phyloP scores from a whole-genome alignment of 2,888 invertebrate genomes.

The Pherbina coryleti region DNA sequence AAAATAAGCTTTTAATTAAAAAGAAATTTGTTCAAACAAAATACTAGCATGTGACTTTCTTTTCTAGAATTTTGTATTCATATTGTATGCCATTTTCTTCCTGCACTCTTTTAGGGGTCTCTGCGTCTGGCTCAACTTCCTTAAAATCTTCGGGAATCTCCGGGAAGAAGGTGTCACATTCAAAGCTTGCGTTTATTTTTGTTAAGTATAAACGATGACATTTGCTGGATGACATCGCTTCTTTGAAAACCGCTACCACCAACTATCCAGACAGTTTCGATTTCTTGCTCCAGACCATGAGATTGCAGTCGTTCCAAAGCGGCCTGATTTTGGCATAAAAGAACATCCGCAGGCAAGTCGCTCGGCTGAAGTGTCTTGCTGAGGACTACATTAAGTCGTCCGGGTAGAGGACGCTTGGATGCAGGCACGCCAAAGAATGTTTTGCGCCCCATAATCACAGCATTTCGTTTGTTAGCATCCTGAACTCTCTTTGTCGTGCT shows the following conservation, averaged over 20 bases:
- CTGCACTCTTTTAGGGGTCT: constrained; percentile 78
- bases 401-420: constrained; percentile 81
- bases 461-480: constrained; percentile 80
- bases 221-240: constrained; percentile 79
- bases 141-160: constrained; percentile 74
- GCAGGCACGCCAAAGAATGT: constrained; percentile 94
- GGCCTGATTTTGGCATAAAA: constrained; percentile 76
- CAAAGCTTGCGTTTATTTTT: constrained; percentile 79
- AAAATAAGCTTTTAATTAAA: constrained; percentile 23
- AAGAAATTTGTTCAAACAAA: neutral
- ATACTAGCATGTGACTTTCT: constrained; percentile 50
- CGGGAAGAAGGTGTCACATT: constrained; percentile 91
- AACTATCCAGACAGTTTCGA: constrained; percentile 90
- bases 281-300: constrained; percentile 71
- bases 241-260: constrained; percentile 87
- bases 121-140: constrained; percentile 71
- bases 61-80: constrained; percentile 81
- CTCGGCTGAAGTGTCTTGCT: constrained; percentile 71
- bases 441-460: constrained; percentile 93
- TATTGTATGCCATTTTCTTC: constrained; percentile 82
- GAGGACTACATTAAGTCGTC: constrained; percentile 87
- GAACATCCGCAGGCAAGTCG: constrained; percentile 73
- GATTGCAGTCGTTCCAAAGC: constrained; percentile 75
- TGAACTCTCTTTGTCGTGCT: constrained; percentile 80
- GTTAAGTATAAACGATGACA: constrained; percentile 88